A percentile compares a stretch with the other conserved stretches of the same genome.
Conservation (phyloP, 2,888 invertebrate species). For the Lasioglossum vierecki region DNA sequence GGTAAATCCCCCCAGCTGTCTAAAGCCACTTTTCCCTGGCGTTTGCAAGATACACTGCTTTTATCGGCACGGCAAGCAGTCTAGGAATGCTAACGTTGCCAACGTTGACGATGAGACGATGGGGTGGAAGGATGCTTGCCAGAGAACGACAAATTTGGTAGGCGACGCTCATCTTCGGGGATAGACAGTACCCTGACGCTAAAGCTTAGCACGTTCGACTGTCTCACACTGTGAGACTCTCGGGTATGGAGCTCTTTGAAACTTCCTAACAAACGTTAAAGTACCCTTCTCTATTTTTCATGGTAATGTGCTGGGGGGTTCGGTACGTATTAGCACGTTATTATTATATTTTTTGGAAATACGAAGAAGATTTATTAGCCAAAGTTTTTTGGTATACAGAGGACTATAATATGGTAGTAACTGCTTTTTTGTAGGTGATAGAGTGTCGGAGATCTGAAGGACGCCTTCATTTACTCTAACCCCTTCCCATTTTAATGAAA, state of each 20-base stretch:
- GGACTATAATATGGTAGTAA: too few relatives aligned
- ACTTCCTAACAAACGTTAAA: neutral
- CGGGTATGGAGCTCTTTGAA: neutral
- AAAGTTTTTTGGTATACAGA: too few relatives aligned
- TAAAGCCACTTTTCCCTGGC: constrained; percentile 65
- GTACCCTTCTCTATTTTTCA: too few relatives aligned
- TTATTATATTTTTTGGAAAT: too few relatives aligned
- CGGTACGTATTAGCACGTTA: too few relatives aligned
- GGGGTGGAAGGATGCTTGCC: constrained; percentile 37
- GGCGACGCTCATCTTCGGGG: neutral
- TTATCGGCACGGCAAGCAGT: constrained; percentile 64
- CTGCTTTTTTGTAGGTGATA: too few relatives aligned
- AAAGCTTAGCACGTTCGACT: neutral
- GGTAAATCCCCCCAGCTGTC: constrained; percentile 61
- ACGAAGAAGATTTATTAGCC: too few relatives aligned
- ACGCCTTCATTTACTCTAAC: too few relatives aligned
- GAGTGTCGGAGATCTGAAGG: too few relatives aligned
- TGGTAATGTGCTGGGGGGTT: too few relatives aligned
- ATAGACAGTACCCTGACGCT: neutral
- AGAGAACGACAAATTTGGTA: constrained; percentile 23
- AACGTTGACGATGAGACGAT: constrained; percentile 47
- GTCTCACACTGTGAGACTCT: neutral
- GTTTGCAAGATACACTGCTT: constrained; percentile 63
- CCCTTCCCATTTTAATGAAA: too few relatives aligned
- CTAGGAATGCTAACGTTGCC: constrained; percentile 58